A percentile compares a stretch with the other conserved stretches of the same genome.
These are phyloP conservation scores for Leucozona laternaria DNA, from an alignment of 2,888 invertebrate genomes.

Conservation along the genomic window DNA sequence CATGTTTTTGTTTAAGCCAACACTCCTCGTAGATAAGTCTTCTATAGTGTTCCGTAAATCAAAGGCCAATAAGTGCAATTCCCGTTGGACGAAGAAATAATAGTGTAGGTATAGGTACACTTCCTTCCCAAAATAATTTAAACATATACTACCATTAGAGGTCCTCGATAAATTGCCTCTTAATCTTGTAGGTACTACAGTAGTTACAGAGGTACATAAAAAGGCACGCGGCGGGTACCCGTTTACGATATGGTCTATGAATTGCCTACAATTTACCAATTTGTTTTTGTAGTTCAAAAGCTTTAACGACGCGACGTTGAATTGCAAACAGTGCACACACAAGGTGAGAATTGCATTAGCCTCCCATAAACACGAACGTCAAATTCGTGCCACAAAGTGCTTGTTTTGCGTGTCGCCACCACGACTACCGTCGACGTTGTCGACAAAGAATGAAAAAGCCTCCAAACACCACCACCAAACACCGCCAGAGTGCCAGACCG, in stretches of 20 bases:
- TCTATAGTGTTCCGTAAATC: constrained; percentile 56
- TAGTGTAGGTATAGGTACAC: constrained; percentile 36
- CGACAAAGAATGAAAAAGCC: constrained; percentile 11
- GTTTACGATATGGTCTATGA: constrained; percentile 42
- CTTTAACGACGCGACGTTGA: constrained; percentile 54
- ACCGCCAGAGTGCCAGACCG: constrained; percentile 5
- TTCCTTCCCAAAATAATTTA: constrained; percentile 51
- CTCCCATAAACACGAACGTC: constrained; percentile 74
- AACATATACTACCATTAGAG: constrained; percentile 45
- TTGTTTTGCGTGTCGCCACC: constrained; percentile 74
- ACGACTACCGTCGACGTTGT: constrained; percentile 61
- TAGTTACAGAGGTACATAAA: neutral
- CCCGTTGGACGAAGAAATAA: constrained; percentile 43
- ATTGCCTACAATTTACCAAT: constrained; percentile 59
- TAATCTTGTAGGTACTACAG: neutral
- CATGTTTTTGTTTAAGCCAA: constrained; percentile 19
- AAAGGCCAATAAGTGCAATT: constrained; percentile 57
- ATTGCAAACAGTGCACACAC: constrained; percentile 68
- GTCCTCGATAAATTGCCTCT: constrained; percentile 34
- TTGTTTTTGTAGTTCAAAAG: constrained; percentile 50
- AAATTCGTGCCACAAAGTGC: constrained; percentile 74
- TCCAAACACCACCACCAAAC: neutral
- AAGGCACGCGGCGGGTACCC: neutral
- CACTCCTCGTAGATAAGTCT: constrained; percentile 35
- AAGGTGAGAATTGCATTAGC: constrained; percentile 75